Conservation (phyloP, 2,797 vertebrate species). For the Cygnus olor region DNA sequence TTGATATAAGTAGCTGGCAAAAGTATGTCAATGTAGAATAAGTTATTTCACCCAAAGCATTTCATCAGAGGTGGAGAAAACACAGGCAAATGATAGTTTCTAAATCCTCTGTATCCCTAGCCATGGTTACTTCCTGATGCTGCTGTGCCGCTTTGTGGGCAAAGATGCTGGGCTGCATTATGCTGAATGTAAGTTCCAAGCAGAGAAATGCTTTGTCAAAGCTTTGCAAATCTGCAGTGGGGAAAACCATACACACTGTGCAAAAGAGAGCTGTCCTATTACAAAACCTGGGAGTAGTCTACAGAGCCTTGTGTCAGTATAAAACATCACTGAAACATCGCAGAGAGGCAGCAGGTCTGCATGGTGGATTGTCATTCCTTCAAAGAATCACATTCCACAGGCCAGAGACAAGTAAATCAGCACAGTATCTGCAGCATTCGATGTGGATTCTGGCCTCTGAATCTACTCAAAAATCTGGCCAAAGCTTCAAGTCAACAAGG, state of each 20-base stretch:
- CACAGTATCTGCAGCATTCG: background rate
- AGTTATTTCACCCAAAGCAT: background rate
- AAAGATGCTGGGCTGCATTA: conserved; percentile 11
- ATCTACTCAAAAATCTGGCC: background rate
- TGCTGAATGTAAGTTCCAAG: conserved; percentile 4
- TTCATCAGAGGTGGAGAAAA: background rate
- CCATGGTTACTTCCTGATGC: background rate
- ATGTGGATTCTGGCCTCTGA: background rate
- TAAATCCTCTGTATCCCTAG: background rate
- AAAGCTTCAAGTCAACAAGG: background rate
- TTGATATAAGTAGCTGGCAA: background rate
- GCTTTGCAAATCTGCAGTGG: background rate
- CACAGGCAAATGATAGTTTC: background rate
- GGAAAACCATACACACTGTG: background rate
- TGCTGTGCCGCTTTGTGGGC: background rate
- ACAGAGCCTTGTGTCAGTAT: background rate
- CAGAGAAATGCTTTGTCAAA: conserved; percentile 9
- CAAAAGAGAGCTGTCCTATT: background rate
- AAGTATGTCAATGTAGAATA: background rate
- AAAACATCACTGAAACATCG: conserved; percentile 7
- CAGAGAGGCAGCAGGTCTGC: background rate
- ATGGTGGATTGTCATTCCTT: background rate
- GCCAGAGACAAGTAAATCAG: background rate
- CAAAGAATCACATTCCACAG: background rate
- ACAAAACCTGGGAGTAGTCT: background rate